These are phyloP conservation scores for Shargacucullia verbasci DNA, from an alignment of 2,888 invertebrate genomes.

Conservation along the genomic window DNA sequence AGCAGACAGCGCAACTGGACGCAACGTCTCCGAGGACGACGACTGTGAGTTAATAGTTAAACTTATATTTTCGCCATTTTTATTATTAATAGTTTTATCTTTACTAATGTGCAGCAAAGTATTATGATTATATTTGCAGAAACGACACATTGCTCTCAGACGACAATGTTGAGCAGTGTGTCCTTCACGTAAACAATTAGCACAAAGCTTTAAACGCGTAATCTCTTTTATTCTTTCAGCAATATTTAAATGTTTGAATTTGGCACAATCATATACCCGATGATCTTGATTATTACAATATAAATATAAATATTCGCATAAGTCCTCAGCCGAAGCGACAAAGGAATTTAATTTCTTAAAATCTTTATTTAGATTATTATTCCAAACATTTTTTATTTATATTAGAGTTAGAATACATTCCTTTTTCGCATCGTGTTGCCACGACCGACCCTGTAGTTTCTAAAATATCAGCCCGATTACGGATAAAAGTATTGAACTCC, in stretches of 20 bases:
- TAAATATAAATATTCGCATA: conserved; percentile 2
- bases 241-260: conserved; percentile 6
- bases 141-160: not conserved
- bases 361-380: not conserved
- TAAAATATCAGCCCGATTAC: too few relatives aligned
- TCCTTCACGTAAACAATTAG: conserved; percentile 8
- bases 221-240: conserved; percentile 2
- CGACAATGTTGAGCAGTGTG: conserved; percentile 5
- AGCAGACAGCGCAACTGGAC: conserved; percentile 1
- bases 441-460: not conserved
- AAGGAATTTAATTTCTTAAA: not conserved
- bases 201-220: not conserved
- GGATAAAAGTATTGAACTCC: conserved; percentile 1
- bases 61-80: not conserved
- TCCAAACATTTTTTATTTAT: not conserved
- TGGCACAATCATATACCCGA: conserved; percentile 5
- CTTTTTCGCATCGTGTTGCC: not conserved
- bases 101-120: too few relatives aligned
- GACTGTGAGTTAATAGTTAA: not conserved
- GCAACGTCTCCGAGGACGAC: not conserved
- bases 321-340: not conserved
- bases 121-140: conserved; percentile 3
- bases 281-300: conserved; percentile 4
- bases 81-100: not conserved
- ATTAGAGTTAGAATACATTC: not conserved